Base-by-base conservation (phyloP, 2,797 vertebrate species). In the Cynodonichthys magdalenae region DNA sequence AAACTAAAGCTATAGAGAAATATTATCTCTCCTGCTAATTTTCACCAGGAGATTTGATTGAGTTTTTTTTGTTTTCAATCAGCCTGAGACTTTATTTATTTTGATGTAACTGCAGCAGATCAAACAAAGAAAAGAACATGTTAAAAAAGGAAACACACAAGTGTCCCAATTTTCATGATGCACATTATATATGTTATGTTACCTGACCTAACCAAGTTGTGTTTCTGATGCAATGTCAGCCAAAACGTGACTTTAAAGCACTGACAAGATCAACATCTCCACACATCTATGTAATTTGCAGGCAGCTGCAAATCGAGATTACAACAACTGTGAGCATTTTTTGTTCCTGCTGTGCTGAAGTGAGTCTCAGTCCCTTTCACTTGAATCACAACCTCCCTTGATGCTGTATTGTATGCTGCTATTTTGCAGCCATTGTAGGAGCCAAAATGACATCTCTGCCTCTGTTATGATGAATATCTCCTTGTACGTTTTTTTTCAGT, bases 391-490 rank as follows among this genome's bases (percentile, higher is more conserved):
- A 0, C 59, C 44, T 59, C 39, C 19, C 5, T 28, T 41, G 61
- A 18, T n/a, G 15, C 34, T 17, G 63, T 29, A 55, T 53, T 68
- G 60, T 60, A 59, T 65, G 66, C 29, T 53, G 64, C 19, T 58
- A 58, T 36, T 6, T 31, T 53, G 44, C 60, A 51, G 64, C 70
- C 57, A 12, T 44, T 65, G 63, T 42, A 24, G 46, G 42, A 53
- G 52, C 15, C 64, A 19, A 61, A 44, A 5, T 18, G 42, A 61
- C 70, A 59, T 63, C 45, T 59, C 41, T 53, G 55, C 53, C 49
- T 63, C 29, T 45, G 9, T 34, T 15, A 10, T 62, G 50, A 74
- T 64, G 66, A 71, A 59, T 66, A 47, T 20, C 56, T 60, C 36
- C 11, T 47, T 31, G 60, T 49, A 52, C 19, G 7, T 39, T n/a